phyloP scores from a whole-genome alignment of 2,113 vertebrate species.

The Tenrec ecaudatus region DNA sequence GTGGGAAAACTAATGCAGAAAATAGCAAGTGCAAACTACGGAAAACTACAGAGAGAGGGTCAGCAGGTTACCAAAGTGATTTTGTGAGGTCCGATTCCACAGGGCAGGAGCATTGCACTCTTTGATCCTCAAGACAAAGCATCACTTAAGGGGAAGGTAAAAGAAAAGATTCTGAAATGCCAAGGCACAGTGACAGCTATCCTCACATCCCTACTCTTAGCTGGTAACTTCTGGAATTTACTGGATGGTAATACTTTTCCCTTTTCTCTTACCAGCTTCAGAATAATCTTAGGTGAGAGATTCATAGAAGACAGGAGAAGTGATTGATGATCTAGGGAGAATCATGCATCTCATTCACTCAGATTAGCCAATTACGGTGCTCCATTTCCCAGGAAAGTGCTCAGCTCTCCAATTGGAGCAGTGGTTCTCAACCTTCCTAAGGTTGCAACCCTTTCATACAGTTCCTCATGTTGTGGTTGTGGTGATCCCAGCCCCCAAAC shows the following conservation, averaged over 20 bases:
- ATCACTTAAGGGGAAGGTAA: not conserved
- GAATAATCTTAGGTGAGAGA: not conserved
- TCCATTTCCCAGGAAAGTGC: too few relatives aligned
- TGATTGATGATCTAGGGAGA: not conserved
- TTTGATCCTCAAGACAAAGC: conserved; percentile 4
- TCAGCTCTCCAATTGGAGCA: too few relatives aligned
- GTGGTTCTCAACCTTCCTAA: too few relatives aligned
- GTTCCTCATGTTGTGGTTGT: too few relatives aligned
- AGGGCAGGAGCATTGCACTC: not conserved
- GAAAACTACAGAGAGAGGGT: too few relatives aligned
- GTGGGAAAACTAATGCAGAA: too few relatives aligned
- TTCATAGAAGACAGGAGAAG: not conserved
- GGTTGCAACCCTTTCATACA: too few relatives aligned
- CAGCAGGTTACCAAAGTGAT: too few relatives aligned
- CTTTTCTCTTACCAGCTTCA: not conserved
- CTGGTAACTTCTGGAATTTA: not conserved
- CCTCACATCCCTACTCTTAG: not conserved
- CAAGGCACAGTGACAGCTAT: not conserved
- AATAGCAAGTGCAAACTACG: too few relatives aligned
- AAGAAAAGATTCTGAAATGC: not conserved
- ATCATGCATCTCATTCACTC: not conserved
- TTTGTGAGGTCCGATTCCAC: too few relatives aligned
- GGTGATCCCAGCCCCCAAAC: too few relatives aligned
- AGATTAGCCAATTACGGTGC: not conserved
- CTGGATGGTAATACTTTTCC: not conserved